Evolutionary conservation across 2,113 vertebrate genomes (phyloP), one percentile per base, ranked within the genome.

Genomic region (Phycodurus eques): DNA sequence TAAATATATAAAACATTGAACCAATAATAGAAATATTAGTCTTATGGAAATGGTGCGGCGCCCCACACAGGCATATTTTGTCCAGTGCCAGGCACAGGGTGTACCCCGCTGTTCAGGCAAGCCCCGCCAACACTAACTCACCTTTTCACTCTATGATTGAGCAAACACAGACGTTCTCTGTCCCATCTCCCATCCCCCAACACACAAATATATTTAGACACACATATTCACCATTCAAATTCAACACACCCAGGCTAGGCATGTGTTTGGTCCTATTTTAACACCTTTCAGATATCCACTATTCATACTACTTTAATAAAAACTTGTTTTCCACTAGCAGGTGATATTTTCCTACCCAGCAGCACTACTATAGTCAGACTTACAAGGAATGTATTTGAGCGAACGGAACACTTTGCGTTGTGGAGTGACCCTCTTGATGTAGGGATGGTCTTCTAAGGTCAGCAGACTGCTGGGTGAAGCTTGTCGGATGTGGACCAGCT

Each of bases 391-490:
- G 64, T 95, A 95, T 72, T 99, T 96, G 59, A 99, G 96, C 0
- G 94, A 92, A 39, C 98, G 96, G 66, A 98, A 95, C 74, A 99
- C 98, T 86, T 94, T 96, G 42, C 95, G 93, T 73, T 99, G 98
- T 5, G 96, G 96, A 0, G 97, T 98, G 22, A 99, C 97, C 72
- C 96, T 94, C 77, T 98, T 99, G 91, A 99, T 97, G 92, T 96
- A 96, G 0, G 97, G 98, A 64, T 99, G 98, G 70, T 93, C 95
- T 87, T 98, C 94, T 14, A 99, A 91, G 0, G 93, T 95, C 71
- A 94, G 90, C 60, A 99, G 92, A 72, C 93, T 94, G 42, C 88
- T 88, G 33, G 82, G 92, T 70, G 96, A 94, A 0, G 93, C 95
- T 72, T 95, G 95, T 0, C 93, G 93, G 74, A 99, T 96, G 88